These are phyloP conservation scores for Melinaea marsaeus DNA, from an alignment of 2,888 invertebrate species.

Conservation along the genomic window DNA sequence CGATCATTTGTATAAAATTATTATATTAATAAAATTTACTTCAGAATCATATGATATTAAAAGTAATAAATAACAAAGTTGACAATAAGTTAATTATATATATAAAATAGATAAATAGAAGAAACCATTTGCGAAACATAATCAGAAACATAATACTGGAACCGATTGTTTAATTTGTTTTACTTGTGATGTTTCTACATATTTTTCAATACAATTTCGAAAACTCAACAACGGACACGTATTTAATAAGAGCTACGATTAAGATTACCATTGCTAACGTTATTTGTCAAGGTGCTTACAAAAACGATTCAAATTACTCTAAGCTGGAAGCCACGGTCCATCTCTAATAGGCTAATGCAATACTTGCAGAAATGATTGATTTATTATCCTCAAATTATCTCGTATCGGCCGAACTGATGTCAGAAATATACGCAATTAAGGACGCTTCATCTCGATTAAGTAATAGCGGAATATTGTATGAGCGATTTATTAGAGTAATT, in stretches of 20 bases:
- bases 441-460: constrained; percentile 14
- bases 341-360: constrained; percentile 27
- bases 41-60: no score
- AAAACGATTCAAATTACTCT: constrained; percentile 24
- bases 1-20: background rate
- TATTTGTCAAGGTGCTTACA: constrained; percentile 22
- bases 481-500: constrained; percentile 8
- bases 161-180: constrained; percentile 2
- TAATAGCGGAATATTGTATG: constrained; percentile 3
- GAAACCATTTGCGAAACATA: no score
- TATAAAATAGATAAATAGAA: no score
- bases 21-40: constrained; percentile 1
- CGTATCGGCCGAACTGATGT: constrained; percentile 10
- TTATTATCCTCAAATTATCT: constrained; percentile 25
- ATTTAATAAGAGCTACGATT: constrained; percentile 16
- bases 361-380: constrained; percentile 35
- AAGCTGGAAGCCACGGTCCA: constrained; percentile 23
- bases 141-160: no score
- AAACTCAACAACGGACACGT: constrained; percentile 11
- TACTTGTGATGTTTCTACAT: background rate
- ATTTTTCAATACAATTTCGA: constrained; percentile 4
- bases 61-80: no score
- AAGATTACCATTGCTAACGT: constrained; percentile 14
- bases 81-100: no score
- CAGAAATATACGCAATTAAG: constrained; percentile 21